phyloP scores from a whole-genome alignment of 23 tunicate species.

The Trididemnum nubilum region DNA sequence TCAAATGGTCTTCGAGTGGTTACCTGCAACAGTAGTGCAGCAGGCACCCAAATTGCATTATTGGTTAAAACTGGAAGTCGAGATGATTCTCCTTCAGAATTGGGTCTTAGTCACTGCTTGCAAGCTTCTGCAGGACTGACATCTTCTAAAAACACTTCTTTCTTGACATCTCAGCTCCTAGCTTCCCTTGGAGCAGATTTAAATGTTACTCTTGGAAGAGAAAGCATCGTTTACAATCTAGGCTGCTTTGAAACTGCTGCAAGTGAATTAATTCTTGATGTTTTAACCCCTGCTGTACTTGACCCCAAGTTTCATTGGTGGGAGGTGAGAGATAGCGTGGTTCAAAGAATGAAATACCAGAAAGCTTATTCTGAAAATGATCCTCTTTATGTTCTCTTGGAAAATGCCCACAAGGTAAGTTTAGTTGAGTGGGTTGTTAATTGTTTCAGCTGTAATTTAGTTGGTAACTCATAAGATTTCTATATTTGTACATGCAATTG shows the following conservation, averaged over 20 bases:
- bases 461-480: too few species aligned
- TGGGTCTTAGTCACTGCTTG: conserved; percentile 69
- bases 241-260: conserved; percentile 41
- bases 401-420: conserved; percentile 60
- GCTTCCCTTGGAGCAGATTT: conserved; percentile 62
- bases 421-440: too few species aligned
- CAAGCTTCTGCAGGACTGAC: conserved; percentile 59
- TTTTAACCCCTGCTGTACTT: conserved; percentile 49
- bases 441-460: too few species aligned
- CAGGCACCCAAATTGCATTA: conserved; percentile 31
- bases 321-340: conserved; percentile 52
- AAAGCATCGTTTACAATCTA: conserved; percentile 34
- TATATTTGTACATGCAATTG: too few species aligned
- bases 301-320: conserved; percentile 72
- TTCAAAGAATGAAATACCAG: conserved; percentile 57
- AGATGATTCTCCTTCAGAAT: conserved; percentile 41
- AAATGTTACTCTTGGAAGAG: conserved; percentile 48
- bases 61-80: conserved; percentile 71
- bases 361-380: conserved; percentile 52
- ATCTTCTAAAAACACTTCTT: conserved; percentile 60
- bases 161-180: conserved; percentile 69
- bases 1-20: conserved; percentile 57
- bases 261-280: conserved; percentile 48
- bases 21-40: conserved; percentile 38
- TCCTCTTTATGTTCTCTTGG: conserved; percentile 61